Conservation (phyloP, 2,113 vertebrate species). For the Brachionichthys hirsutus region DNA sequence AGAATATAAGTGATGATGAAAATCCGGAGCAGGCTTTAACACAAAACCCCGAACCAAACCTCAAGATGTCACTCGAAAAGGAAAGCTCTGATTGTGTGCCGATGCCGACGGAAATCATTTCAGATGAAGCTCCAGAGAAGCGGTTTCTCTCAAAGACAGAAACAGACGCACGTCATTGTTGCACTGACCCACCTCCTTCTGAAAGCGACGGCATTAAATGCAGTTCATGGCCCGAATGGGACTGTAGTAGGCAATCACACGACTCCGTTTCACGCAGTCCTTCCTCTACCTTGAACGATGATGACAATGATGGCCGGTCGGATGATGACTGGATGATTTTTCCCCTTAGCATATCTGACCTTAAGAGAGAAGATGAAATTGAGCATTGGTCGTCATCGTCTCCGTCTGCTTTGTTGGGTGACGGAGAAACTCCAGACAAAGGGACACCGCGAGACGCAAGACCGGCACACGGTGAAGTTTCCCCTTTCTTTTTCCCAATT, state of each 20-base stretch:
- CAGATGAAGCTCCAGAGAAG: not conserved
- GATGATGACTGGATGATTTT: slow-evolving; percentile 19
- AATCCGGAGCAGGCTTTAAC: not conserved
- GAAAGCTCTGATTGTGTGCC: not conserved
- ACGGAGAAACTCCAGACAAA: not conserved
- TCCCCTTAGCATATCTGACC: not conserved
- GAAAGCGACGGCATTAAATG: slow-evolving; percentile 4
- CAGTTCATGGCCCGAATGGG: not conserved
- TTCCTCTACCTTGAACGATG: not conserved
- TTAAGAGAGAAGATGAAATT: slow-evolving; percentile 12
- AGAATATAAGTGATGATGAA: slow-evolving; percentile 27
- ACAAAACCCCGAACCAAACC: not conserved
- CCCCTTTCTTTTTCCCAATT: not conserved
- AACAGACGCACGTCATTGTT: not conserved
- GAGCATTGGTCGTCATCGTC: not conserved
- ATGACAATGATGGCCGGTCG: not conserved
- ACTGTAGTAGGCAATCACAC: not conserved
- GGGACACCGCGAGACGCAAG: not conserved
- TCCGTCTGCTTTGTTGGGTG: not conserved
- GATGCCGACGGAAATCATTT: not conserved
- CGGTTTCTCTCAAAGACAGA: not conserved
- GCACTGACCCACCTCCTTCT: not conserved
- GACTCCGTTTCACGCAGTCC: no score
- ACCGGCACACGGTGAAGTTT: not conserved
- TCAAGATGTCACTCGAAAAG: no score